Evolutionary conservation across 2,113 vertebrate species (phyloP).

Genomic region (Myocastor coypus): DNA sequence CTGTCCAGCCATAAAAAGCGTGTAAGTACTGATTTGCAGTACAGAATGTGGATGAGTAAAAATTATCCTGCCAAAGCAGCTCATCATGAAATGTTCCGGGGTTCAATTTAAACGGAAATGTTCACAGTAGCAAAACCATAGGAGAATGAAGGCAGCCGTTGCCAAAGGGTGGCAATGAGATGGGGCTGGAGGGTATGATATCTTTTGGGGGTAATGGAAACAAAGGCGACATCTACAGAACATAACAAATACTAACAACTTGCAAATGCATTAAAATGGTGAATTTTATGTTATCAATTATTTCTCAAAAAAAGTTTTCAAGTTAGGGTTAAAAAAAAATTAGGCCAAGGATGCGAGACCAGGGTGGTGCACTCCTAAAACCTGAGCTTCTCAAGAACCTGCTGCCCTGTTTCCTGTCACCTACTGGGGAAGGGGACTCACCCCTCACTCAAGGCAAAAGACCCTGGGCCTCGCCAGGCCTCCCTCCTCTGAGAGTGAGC

Average conservation of each 20-base stretch:
- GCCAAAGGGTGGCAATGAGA: background rate
- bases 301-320: background rate
- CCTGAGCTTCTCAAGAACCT: no score
- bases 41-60: background rate
- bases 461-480: background rate
- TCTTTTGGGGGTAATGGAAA: background rate
- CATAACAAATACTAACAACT: background rate
- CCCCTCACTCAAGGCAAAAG: accelerated
- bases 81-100: background rate
- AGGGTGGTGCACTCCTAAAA: background rate
- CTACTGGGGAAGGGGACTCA: accelerated
- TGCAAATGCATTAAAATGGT: background rate
- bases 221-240: background rate
- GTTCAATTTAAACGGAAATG: background rate
- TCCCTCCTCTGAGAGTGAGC: background rate
- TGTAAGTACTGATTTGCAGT: background rate
- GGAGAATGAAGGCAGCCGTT: background rate
- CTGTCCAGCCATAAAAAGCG: background rate
- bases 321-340: background rate
- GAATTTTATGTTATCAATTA: background rate
- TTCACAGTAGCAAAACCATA: background rate
- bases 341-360: background rate
- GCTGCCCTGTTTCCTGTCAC: background rate
- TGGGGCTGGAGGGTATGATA: accelerated
- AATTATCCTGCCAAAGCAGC: background rate